Evolutionary conservation across 2,113 vertebrate species (phyloP), one percentile per base, ranked within the genome.

Genomic region (Ochotona curzoniae): DNA sequence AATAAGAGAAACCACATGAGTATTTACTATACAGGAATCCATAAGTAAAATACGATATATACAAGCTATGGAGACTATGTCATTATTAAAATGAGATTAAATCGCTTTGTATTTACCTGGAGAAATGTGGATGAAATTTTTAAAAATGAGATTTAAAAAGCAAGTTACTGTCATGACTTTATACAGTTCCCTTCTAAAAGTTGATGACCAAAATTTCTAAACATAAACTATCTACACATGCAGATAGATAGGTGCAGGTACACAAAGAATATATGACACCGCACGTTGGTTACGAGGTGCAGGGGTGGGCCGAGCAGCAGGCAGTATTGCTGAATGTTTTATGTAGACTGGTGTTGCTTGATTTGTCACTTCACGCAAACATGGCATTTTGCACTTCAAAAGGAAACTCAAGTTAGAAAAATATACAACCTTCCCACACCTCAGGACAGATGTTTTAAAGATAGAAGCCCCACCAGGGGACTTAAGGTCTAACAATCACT

Each of bases 301-400:
- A 11, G 61, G 5, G 8, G 23, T 10, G 49, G 51, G 71, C 67
- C 35, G 38, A 66, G 17, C 44, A 89, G 35, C 80, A 90, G 51
- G 26, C 44, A 8, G 47, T 51, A 54, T 32, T 57, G 26, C 14
- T 85, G 61, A 44, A n/a, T 64, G 26, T 70, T 76, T 82, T 9
- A 47, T 11, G 6, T 44, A 78, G 15, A 61, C 44, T 35, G 49
- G 23, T 92, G 38, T 61, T 54, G 35, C 83, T 64, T 63, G 64
- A 13, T 83, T 60, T 74, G 49, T 80, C 75, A 15, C 61, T 35
- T 83, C 82, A 82, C 57, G 30, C 35, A 70, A 38, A 32, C 13
- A 51, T 89, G 89, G 60, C 15, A 60, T 93, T 57, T 79, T 92
- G 49, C 8, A 49, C 60, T 92, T 90, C 30, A 74, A 80, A 92